Conservation (phyloP, 2,113 vertebrate species). For the Nibea coibor region DNA sequence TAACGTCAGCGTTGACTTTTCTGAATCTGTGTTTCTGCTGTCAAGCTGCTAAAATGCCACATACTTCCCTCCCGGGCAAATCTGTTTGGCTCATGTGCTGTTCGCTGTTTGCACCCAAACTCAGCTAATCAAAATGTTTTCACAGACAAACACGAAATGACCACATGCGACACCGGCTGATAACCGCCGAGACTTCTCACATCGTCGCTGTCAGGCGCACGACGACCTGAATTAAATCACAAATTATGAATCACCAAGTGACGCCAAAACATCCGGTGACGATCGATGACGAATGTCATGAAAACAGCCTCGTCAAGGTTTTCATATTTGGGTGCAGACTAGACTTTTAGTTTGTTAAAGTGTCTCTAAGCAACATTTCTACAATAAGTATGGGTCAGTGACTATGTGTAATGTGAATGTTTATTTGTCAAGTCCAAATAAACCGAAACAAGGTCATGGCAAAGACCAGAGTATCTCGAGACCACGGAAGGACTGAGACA, state of each 20-base stretch:
- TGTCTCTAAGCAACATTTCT: no score
- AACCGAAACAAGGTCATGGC: no score
- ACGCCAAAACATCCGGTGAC: neutral
- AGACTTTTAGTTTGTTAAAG: no score
- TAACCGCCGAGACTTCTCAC: neutral
- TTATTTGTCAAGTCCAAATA: no score
- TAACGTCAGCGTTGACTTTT: slow-evolving; percentile 15
- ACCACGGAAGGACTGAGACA: no score
- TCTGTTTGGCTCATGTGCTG: neutral
- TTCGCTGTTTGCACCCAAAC: slow-evolving; percentile 1
- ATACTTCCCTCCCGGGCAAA: neutral
- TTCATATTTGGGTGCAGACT: neutral
- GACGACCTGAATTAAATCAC: neutral
- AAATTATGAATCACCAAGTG: neutral
- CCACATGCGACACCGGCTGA: slow-evolving; percentile 3
- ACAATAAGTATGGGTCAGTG: no score
- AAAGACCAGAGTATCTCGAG: no score
- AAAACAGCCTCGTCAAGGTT: neutral
- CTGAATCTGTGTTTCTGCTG: neutral
- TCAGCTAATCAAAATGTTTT: slow-evolving; percentile 4
- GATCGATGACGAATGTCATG: neutral
- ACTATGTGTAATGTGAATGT: no score
- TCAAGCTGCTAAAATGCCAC: neutral
- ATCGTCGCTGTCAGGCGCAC: neutral
- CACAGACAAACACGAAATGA: neutral